These are phyloP conservation scores for Ennomos quercinarius DNA, from an alignment of 2,888 invertebrate species.

Conservation along the genomic window DNA sequence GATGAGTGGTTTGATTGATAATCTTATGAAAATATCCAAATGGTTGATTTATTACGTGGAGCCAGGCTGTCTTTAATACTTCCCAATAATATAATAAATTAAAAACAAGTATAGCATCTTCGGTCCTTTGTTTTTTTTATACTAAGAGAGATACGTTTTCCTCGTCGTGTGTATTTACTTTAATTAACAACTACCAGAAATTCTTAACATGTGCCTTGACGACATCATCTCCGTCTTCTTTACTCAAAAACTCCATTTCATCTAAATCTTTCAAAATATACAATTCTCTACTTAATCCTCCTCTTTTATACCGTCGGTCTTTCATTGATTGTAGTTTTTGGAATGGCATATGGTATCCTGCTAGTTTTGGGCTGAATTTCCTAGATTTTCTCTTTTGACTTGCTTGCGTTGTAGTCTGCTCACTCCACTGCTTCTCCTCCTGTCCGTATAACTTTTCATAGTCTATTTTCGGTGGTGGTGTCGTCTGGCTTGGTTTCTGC, in stretches of 20 bases:
- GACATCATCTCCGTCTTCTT: slow-evolving; percentile 57
- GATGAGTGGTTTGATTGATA: too few species aligned
- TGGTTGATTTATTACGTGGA: too few species aligned
- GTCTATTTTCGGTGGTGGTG: slow-evolving; percentile 41
- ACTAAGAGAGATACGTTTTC: too few species aligned
- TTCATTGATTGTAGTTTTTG: slow-evolving; percentile 58
- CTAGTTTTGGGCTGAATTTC: slow-evolving; percentile 53
- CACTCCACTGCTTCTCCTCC: slow-evolving; percentile 47
- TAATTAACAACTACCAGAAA: slow-evolving; percentile 60
- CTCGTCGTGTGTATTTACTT: too few species aligned
- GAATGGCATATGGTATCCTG: slow-evolving; percentile 67
- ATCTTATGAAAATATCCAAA: too few species aligned
- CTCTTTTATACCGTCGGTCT: slow-evolving; percentile 54
- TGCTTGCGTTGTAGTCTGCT: slow-evolving; percentile 50
- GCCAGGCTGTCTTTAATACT: too few species aligned
- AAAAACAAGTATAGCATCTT: too few species aligned
- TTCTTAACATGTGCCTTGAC: slow-evolving; percentile 62
- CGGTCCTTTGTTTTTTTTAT: too few species aligned
- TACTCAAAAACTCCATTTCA: slow-evolving; percentile 63
- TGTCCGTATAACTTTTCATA: slow-evolving; percentile 46
- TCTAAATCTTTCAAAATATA: slow-evolving; percentile 70
- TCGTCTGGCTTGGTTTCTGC: slow-evolving; percentile 47
- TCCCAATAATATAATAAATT: too few species aligned
- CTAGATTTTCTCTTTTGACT: slow-evolving; percentile 54
- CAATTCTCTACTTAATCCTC: slow-evolving; percentile 49